Percentiles rank a stretch among this genome's conserved stretches.
phyloP scores from a whole-genome alignment of 2,888 invertebrate genomes.

The Drosophila multiciliata region DNA sequence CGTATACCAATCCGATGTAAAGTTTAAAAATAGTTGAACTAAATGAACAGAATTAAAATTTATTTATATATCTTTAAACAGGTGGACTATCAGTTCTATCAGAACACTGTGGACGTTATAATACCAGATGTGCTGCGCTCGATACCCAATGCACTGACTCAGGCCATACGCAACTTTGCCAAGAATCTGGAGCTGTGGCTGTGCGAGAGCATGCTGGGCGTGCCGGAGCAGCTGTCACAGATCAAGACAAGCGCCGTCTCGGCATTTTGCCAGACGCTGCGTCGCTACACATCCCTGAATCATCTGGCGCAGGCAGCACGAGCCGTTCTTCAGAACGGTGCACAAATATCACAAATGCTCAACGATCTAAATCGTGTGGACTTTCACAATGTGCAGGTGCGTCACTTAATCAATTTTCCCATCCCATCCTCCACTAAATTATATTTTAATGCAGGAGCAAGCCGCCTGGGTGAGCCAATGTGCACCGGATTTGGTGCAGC shows the following conservation, averaged over 20 bases:
- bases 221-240: constrained; percentile 91
- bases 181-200: constrained; percentile 97
- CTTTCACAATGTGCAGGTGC: constrained; percentile 97
- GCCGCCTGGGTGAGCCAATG: constrained; percentile 99
- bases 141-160: constrained; percentile 97
- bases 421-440: too few species aligned
- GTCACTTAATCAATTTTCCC: background rate
- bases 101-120: constrained; percentile 97
- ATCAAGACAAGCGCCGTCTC: constrained; percentile 94
- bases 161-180: constrained; percentile 96
- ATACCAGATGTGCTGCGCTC: constrained; percentile 98
- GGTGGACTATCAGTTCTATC: constrained; percentile 97
- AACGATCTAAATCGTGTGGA: constrained; percentile 98
- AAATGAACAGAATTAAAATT: background rate
- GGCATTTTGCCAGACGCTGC: constrained; percentile 96
- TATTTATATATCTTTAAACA: constrained; percentile 34
- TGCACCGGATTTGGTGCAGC: constrained; percentile 91
- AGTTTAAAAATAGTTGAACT: background rate
- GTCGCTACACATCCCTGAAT: constrained; percentile 98
- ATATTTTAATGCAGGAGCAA: constrained; percentile 86
- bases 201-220: constrained; percentile 93
- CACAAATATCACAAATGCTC: constrained; percentile 98
- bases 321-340: constrained; percentile 97
- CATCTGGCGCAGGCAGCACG: constrained; percentile 95
- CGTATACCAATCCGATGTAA: background rate